phyloP scores from a whole-genome alignment of 2,888 invertebrate species.

The Pandemis corylana region DNA sequence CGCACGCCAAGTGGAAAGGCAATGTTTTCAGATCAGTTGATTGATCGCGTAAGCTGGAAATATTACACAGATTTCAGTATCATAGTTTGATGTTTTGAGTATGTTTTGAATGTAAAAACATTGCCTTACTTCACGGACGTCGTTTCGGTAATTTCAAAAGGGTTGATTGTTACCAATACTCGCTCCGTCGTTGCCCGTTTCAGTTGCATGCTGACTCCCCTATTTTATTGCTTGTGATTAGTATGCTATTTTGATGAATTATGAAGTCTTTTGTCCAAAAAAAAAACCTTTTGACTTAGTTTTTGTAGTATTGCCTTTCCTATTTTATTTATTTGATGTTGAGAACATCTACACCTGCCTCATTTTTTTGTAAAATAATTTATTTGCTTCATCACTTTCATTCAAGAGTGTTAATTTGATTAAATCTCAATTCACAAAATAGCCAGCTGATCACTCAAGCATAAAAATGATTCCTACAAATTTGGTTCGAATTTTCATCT shows the following conservation, averaged over 20 bases:
- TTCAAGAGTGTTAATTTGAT: not conserved
- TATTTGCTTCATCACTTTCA: not conserved
- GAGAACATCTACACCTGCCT: no score
- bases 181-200: constrained; percentile 67
- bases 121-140: constrained; percentile 65
- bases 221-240: constrained; percentile 43
- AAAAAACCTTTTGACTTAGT: not conserved
- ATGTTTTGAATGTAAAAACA: constrained; percentile 38
- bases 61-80: not conserved
- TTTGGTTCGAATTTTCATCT: constrained; percentile 15
- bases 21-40: constrained; percentile 10
- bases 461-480: constrained; percentile 27
- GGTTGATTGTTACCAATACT: constrained; percentile 81
- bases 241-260: constrained; percentile 13
- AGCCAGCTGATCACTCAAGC: constrained; percentile 17
- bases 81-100: not conserved
- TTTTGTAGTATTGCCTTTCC: no score
- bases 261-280: not conserved
- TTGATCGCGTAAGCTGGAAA: not conserved
- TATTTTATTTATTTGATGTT: no score
- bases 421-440: constrained; percentile 5
- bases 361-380: not conserved
- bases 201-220: constrained; percentile 61
- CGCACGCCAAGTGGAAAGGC: constrained; percentile 26
- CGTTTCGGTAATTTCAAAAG: constrained; percentile 82